Evolutionary conservation across 1,140 invertebrate genomes (phyloP).

Genomic region (Drosophila arawakana): DNA sequence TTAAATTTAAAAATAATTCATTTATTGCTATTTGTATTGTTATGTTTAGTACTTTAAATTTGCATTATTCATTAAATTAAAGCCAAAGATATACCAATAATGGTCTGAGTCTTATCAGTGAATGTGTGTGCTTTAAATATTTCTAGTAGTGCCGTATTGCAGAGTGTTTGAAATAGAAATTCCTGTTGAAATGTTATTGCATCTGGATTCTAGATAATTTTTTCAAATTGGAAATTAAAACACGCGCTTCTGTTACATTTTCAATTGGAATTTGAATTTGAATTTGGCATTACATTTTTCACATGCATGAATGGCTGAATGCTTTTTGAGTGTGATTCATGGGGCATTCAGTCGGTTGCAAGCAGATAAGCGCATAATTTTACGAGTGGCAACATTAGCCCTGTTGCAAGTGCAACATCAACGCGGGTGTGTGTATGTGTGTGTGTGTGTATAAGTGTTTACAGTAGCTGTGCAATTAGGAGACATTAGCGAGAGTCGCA

Average conservation of each 20-base stretch:
- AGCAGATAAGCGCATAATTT: constrained; percentile 51
- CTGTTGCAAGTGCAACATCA: constrained; percentile 23
- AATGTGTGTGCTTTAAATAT: too few species aligned
- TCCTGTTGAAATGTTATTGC: not conserved
- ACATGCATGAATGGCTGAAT: constrained; percentile 27
- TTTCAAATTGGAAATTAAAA: not conserved
- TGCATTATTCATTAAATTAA: too few species aligned
- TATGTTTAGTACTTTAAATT: too few species aligned
- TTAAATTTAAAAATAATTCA: too few species aligned
- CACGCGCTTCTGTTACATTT: not conserved
- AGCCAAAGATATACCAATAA: too few species aligned
- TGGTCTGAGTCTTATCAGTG: too few species aligned
- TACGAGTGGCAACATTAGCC: constrained; percentile 54
- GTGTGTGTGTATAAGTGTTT: constrained; percentile 5
- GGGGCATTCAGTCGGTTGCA: constrained; percentile 17
- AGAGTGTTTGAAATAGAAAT: not conserved
- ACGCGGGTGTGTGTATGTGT: not conserved
- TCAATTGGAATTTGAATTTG: not conserved
- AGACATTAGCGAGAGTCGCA: constrained; percentile 41
- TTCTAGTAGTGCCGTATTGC: too few species aligned
- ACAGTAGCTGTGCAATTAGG: constrained; percentile 43
- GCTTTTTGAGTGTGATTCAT: constrained; percentile 26
- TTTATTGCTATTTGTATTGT: too few species aligned
- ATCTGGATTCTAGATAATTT: not conserved
- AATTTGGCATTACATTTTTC: constrained; percentile 16